Conservation (phyloP, 2,113 vertebrate genomes). For the Ascaphus truei region DNA sequence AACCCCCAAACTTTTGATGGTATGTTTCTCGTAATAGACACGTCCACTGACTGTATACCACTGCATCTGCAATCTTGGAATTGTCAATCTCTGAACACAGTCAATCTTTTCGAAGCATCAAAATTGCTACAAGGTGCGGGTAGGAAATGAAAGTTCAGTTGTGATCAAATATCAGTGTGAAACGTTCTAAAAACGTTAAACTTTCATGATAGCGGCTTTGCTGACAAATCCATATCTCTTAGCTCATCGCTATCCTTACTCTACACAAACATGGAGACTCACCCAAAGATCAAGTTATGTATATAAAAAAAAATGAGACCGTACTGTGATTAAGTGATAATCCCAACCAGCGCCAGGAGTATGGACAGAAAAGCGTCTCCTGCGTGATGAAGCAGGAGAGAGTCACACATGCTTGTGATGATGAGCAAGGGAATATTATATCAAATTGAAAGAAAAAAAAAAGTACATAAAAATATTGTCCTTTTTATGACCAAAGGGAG, state of each 20-base stretch:
- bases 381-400: conserved; percentile 26
- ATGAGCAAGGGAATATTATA: conserved; percentile 31
- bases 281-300: background rate
- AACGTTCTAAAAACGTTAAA: too few relatives aligned
- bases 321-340: conserved; percentile 27
- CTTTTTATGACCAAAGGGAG: conserved; percentile 27
- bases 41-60: too few relatives aligned
- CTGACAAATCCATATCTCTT: conserved; percentile 6
- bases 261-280: background rate
- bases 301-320: conserved; percentile 9
- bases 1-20: too few relatives aligned
- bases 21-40: too few relatives aligned
- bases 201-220: background rate
- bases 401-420: conserved; percentile 10
- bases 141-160: too few relatives aligned
- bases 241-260: conserved; percentile 4
- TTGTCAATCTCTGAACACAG: too few relatives aligned
- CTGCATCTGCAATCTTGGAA: too few relatives aligned
- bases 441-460: conserved; percentile 8
- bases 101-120: too few relatives aligned
- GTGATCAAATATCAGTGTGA: too few relatives aligned
- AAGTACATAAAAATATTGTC: conserved; percentile 21
- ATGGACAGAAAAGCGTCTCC: conserved; percentile 30
- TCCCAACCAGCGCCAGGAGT: conserved; percentile 23
- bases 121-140: too few relatives aligned